phyloP scores from a whole-genome alignment of 1,140 invertebrate genomes.

The Lutraria rhynchaena region DNA sequence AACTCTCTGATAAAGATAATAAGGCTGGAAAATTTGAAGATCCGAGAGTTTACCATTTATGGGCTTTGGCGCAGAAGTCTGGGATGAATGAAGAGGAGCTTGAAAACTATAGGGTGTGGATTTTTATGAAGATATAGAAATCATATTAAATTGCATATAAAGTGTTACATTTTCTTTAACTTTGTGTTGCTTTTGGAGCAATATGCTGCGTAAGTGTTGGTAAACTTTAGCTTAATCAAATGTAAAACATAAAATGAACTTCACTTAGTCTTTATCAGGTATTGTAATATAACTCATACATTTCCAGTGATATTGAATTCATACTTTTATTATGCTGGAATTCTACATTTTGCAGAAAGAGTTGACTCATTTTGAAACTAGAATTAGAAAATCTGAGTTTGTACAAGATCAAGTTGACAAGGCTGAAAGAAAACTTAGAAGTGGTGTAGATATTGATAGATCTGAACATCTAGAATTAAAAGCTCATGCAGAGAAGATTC shows the following conservation, averaged over 20 bases:
- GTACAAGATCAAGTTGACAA: slow-evolving; percentile 90
- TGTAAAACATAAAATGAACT: no score
- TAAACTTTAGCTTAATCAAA: no score
- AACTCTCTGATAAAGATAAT: slow-evolving; percentile 89
- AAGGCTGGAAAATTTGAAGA: slow-evolving; percentile 90
- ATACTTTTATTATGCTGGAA: no score
- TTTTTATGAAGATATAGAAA: no score
- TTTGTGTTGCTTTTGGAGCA: no score
- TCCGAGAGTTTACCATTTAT: slow-evolving; percentile 93
- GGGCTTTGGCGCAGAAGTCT: slow-evolving; percentile 90
- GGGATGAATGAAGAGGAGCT: slow-evolving; percentile 92
- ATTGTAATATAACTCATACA: no score
- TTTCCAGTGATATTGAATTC: no score
- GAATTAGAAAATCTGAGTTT: slow-evolving; percentile 91
- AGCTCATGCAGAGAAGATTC: slow-evolving; percentile 84
- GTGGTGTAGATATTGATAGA: neutral
- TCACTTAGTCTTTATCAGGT: no score
- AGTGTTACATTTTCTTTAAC: no score
- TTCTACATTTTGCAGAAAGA: slow-evolving; percentile 86
- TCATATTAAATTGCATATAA: no score
- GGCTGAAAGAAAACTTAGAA: slow-evolving; percentile 74
- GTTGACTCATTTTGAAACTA: slow-evolving; percentile 92
- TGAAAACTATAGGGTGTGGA: slow-evolving; percentile 89
- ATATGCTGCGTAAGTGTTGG: no score
- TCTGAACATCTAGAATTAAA: slow-evolving; percentile 82